Conservation (phyloP, 2,113 vertebrate genomes). For the Chaetorhynchus papuensis region DNA sequence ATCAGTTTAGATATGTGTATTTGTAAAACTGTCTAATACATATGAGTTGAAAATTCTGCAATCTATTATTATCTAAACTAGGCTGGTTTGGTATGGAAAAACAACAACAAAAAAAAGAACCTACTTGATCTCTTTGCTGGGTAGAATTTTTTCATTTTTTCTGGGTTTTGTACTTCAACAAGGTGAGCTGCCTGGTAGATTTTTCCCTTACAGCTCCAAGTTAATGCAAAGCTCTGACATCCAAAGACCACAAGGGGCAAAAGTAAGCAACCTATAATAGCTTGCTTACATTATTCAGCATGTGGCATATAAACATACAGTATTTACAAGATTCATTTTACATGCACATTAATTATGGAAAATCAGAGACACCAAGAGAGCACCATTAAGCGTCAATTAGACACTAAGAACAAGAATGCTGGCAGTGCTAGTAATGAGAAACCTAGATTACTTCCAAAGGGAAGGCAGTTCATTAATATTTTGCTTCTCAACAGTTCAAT, state of each 20-base stretch:
- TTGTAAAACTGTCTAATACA: neutral
- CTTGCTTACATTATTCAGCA: slow-evolving; percentile 40
- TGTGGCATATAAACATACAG: slow-evolving; percentile 30
- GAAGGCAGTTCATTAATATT: slow-evolving; percentile 71
- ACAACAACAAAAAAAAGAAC: neutral
- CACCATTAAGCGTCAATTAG: slow-evolving; percentile 57
- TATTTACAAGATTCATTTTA: slow-evolving; percentile 57
- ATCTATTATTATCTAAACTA: neutral
- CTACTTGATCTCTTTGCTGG: neutral
- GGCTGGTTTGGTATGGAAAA: neutral
- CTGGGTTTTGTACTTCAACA: neutral
- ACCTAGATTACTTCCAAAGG: slow-evolving; percentile 64
- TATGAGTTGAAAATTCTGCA: neutral
- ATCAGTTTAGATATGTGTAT: neutral
- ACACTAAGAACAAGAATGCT: slow-evolving; percentile 54
- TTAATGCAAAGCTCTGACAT: neutral
- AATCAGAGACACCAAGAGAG: slow-evolving; percentile 59
- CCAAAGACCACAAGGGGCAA: neutral
- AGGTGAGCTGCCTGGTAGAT: neutral
- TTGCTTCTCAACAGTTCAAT: slow-evolving; percentile 71
- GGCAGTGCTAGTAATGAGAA: slow-evolving; percentile 43
- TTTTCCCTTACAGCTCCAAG: neutral
- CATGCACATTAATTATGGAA: slow-evolving; percentile 64
- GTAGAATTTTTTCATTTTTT: neutral
- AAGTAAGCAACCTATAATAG: neutral